Percentiles rank a stretch among this genome's conserved stretches.
phyloP scores from a whole-genome alignment of 2,888 invertebrate species.

The Aproaerema taeniolella region DNA sequence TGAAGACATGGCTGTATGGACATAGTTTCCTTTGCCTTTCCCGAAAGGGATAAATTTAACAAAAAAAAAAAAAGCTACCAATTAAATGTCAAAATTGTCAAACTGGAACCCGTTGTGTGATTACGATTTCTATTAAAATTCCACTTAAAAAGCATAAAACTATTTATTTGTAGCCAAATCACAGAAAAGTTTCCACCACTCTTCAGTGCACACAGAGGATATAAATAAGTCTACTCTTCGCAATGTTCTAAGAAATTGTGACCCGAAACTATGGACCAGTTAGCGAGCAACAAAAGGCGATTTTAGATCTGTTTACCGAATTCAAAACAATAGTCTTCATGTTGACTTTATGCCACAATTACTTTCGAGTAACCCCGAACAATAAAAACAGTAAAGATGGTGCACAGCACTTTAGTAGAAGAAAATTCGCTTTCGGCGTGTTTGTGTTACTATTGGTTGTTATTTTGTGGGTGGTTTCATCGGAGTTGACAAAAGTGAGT shows the following conservation, averaged over 20 bases:
- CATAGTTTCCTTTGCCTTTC: too few species aligned
- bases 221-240: too few species aligned
- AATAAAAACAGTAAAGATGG: constrained; percentile 62
- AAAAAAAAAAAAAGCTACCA: too few species aligned
- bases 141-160: too few species aligned
- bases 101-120: too few species aligned
- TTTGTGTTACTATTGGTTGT: constrained; percentile 93
- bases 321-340: constrained; percentile 43
- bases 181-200: too few species aligned
- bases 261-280: constrained; percentile 2
- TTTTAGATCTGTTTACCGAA: constrained; percentile 6
- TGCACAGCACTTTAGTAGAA: constrained; percentile 49
- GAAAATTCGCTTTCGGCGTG: constrained; percentile 86
- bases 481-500: constrained; percentile 94
- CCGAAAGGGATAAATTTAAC: too few species aligned
- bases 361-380: constrained; percentile 56
- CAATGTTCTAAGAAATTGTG: not conserved
- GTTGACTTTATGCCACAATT: constrained; percentile 74
- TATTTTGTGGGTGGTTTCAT: constrained; percentile 96
- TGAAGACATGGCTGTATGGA: too few species aligned
- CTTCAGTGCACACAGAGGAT: too few species aligned
- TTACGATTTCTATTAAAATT: too few species aligned
- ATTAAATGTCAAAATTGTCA: too few species aligned
- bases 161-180: too few species aligned
- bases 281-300: constrained; percentile 1